Evolutionary conservation across 1,140 invertebrate genomes (phyloP), one percentile per base, ranked within the genome.

Genomic region (Bilobella aurantiaca): DNA sequence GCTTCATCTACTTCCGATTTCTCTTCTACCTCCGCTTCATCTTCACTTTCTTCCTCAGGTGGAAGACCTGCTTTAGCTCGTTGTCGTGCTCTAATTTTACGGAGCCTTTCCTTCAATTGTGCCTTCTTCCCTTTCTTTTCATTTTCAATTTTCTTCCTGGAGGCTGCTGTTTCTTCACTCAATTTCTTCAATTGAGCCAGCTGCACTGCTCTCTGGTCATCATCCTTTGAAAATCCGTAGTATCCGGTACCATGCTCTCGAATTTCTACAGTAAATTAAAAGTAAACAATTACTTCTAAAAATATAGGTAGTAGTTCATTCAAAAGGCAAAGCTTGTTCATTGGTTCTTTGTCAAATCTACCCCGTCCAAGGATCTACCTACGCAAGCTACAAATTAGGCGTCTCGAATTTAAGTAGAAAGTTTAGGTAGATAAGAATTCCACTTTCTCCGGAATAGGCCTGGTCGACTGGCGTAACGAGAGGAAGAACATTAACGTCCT

Each of bases 171-270:
- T 74, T 90, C 82, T 67, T 86, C 80, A 21, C 90, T 80, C 14
- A 86, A 74, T 69, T 85, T 82, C 21, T 83, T 78, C 46, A 96
- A 78, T 64, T 85, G 85, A 32, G 85, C 82, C 79, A 93, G 89
- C 74, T 96, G 89, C 64, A 84, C 82, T 1, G 78, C 76, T 69
- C 92, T 83, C 73, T 86, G 81, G 3, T 82, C 80, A 71, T 92
- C 89, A 71, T 94, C 89, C 53, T 85, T 86, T 8, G 90, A 90
- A 76, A 96, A 94, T 14, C 85, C 82, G 78, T 87, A 95, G 75
- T 91, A 96, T 23, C 88, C 88, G 16, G 92, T 89, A 74, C 92
- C 93, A 76, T 96, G 92, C 1, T 84, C 81, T 67, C 92, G 81
- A 0, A 91, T 88, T 83, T 96, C 87, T 88, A 77, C 8, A 79